Evolutionary conservation across 2,797 vertebrate species (phyloP), one percentile per base, ranked within the genome.

Genomic region (Micrastur ruficollis): DNA sequence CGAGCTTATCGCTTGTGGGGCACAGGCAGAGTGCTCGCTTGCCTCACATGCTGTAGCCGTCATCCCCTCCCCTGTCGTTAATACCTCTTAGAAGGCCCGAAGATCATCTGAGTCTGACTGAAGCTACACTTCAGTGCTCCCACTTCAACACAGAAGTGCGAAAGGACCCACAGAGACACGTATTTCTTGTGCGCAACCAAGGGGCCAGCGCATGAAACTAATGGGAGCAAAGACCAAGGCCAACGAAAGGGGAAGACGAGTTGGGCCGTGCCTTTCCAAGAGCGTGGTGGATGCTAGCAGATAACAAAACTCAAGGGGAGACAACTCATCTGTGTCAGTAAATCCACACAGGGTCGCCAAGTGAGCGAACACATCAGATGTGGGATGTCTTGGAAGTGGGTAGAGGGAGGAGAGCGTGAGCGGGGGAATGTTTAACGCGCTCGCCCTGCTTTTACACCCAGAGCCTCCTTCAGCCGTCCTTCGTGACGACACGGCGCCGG

Each of bases 331-430:
- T 3, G 0, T 34, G 13, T 44, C 27, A 67, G 56, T 5, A 79
- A 80, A 66, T 65, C 27, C 58, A 53, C 1, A 6, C 12, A 62
- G 23, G 4, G 23, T 34, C 58, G 78, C 18, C 8, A 56, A 61
- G 26, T 13, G 22, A 0, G 1, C 56, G 38, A 90, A 67, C 5
- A 44, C 0, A 4, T 73, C n/a, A 61, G 63, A 21, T 0, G 2
- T 36, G 31, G 14, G 25, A 87, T 66, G 44, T 1, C 50, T 76
- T 34, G 70, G 50, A 63, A 59, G 42, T 10, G 1, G 0, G 32
- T 12, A 72, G 38, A 76, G 18, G 46, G 13, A 56, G 66, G 19
- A 73, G 8, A 59, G 5, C 7, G 2, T 4, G 23, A 74, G 20
- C 29, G 36, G 81, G 15, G 17, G 11, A 27, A 10, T 3, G 1